Percentiles rank a stretch among this genome's conserved stretches.
phyloP scores from a whole-genome alignment of 2,113 vertebrate genomes.

The Microcebus ravelobensis region DNA sequence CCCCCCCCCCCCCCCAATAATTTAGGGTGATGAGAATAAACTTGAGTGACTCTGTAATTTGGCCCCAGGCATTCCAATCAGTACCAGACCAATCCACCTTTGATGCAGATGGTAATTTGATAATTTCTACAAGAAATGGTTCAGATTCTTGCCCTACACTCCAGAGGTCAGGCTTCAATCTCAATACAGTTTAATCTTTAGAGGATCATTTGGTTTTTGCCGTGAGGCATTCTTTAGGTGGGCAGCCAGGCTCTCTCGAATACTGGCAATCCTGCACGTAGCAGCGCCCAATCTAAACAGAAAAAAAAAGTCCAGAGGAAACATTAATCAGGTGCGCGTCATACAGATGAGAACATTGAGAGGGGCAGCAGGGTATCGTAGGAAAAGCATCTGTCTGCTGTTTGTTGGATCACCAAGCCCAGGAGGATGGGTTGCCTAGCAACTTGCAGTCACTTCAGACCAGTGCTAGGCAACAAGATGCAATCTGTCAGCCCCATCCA shows the following conservation, averaged over 20 bases:
- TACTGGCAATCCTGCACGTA: not conserved
- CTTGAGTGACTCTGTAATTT: not conserved
- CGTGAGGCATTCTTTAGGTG: not conserved
- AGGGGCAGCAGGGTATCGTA: not conserved
- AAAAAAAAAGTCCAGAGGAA: constrained; percentile 25
- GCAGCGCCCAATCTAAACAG: not conserved
- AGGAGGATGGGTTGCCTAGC: constrained; percentile 72
- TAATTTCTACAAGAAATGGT: constrained; percentile 3
- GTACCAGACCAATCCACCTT: not conserved
- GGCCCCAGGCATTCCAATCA: not conserved
- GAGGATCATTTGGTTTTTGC: not conserved
- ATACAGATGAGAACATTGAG: constrained; percentile 36
- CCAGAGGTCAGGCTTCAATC: not conserved
- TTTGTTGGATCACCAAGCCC: constrained; percentile 56
- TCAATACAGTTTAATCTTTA: not conserved
- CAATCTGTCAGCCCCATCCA: constrained; percentile 68
- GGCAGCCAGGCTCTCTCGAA: not conserved
- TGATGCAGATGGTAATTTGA: not conserved
- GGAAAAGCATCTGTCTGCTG: constrained; percentile 51
- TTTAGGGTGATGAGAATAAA: not conserved
- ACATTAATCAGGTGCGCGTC: constrained; percentile 59
- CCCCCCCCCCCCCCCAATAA: not conserved
- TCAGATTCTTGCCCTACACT: not conserved
- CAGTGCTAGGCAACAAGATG: constrained; percentile 79
- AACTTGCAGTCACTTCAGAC: constrained; percentile 68